Percentiles rank a stretch among this genome's conserved stretches.
phyloP scores from a whole-genome alignment of 2,113 vertebrate species.

The Odocoileus hemionus region DNA sequence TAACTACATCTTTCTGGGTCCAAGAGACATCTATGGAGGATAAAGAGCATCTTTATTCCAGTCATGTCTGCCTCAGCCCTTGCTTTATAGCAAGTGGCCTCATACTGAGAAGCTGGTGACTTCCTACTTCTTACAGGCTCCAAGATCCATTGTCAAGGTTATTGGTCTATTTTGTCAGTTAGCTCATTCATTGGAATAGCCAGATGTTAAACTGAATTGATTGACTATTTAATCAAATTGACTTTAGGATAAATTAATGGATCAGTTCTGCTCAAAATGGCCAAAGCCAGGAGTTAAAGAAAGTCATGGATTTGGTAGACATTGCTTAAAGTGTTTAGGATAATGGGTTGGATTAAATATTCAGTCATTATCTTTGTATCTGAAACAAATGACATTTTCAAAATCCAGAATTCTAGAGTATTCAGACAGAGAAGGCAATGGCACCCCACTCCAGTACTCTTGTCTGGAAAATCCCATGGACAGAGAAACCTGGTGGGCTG shows the following conservation, averaged over 20 bases:
- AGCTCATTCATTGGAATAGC: neutral
- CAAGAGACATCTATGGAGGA: neutral
- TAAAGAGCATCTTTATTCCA: neutral
- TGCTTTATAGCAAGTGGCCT: neutral
- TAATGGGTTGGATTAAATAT: neutral
- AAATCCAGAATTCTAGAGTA: neutral
- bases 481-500: too few relatives aligned
- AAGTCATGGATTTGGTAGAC: neutral
- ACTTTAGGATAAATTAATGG: constrained; percentile 40
- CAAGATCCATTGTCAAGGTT: neutral
- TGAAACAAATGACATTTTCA: constrained; percentile 13
- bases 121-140: neutral
- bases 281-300: neutral
- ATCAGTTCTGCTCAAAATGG: neutral
- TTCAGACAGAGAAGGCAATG: neutral
- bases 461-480: too few relatives aligned
- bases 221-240: constrained; percentile 33
- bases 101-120: neutral
- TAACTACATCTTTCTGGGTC: neutral
- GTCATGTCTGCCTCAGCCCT: neutral
- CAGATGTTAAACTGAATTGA: constrained; percentile 37
- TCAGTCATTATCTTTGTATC: neutral
- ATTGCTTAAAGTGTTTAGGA: constrained; percentile 20
- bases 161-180: neutral
- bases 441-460: too few relatives aligned